phyloP scores from a whole-genome alignment of 2,113 vertebrate species.

The Seriola rivoliana region DNA sequence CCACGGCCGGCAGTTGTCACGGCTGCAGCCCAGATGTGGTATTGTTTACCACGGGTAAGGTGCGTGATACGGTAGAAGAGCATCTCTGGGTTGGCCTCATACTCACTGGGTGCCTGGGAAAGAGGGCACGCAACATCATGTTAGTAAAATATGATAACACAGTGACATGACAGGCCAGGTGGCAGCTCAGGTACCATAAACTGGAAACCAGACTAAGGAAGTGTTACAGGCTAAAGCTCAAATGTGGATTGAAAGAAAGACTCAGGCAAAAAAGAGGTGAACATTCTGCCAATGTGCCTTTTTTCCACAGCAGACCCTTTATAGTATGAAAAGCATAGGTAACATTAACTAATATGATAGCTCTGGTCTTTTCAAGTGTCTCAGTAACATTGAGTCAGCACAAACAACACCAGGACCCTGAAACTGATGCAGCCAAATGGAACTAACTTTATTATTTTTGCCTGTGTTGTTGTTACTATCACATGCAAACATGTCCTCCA shows the following conservation, averaged over 20 bases:
- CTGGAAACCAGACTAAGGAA: background rate
- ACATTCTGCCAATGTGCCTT: background rate
- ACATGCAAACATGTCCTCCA: no score
- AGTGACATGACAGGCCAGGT: background rate
- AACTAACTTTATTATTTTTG: no score
- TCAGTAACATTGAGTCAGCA: no score
- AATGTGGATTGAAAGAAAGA: background rate
- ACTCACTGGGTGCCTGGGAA: slow-evolving; percentile 95
- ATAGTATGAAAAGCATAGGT: background rate
- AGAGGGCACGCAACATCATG: slow-evolving; percentile 47
- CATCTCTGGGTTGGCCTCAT: slow-evolving; percentile 96
- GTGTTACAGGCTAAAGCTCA: background rate
- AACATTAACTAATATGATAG: background rate
- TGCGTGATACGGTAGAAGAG: slow-evolving; percentile 97
- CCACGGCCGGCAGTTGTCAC: slow-evolving; percentile 96
- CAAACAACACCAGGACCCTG: no score
- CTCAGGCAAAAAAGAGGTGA: background rate
- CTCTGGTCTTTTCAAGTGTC: no score
- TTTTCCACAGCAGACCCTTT: background rate
- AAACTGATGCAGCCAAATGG: no score
- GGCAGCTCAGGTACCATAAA: background rate
- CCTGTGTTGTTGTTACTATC: no score
- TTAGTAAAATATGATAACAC: slow-evolving; percentile 31
- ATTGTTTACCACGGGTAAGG: slow-evolving; percentile 94
- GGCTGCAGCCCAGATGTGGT: slow-evolving; percentile 96